Percentiles rank a stretch among this genome's conserved stretches.
phyloP scores from a whole-genome alignment of 92 coral and sea anemone species.

The Pocillopora meandrina region DNA sequence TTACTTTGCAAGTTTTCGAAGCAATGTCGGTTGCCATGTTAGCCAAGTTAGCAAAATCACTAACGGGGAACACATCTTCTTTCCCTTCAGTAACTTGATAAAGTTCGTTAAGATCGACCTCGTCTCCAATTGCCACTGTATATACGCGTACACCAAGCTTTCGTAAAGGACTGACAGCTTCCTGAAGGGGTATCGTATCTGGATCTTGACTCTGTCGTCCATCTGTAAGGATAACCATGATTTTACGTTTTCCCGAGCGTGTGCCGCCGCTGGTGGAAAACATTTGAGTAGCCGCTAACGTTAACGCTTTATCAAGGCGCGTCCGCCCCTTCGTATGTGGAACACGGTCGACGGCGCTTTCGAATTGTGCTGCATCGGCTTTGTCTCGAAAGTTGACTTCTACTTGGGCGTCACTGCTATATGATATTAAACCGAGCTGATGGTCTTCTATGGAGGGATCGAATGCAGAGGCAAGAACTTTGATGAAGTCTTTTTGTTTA shows the following conservation, averaged over 20 bases:
- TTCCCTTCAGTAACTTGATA: slow-evolving; percentile 65
- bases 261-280: slow-evolving; percentile 71
- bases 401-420: slow-evolving; percentile 63
- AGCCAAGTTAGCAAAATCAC: slow-evolving; percentile 66
- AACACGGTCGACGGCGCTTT: slow-evolving; percentile 55
- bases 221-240: slow-evolving; percentile 83
- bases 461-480: slow-evolving; percentile 70
- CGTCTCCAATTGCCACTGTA: slow-evolving; percentile 77
- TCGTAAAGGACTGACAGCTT: slow-evolving; percentile 59
- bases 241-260: slow-evolving; percentile 66
- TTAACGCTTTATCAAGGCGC: slow-evolving; percentile 78
- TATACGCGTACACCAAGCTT: slow-evolving; percentile 67
- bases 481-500: slow-evolving; percentile 81
- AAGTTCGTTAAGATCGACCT: slow-evolving; percentile 70
- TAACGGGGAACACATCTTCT: slow-evolving; percentile 66
- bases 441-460: slow-evolving; percentile 56
- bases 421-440: slow-evolving; percentile 68
- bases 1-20: slow-evolving; percentile 50
- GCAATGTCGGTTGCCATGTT: slow-evolving; percentile 74
- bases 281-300: slow-evolving; percentile 61
- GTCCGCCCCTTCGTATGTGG: slow-evolving; percentile 78
- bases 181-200: slow-evolving; percentile 48
- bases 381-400: slow-evolving; percentile 38
- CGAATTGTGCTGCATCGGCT: slow-evolving; percentile 27
- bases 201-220: slow-evolving; percentile 81